phyloP scores from a whole-genome alignment of 1,140 invertebrate species.

The Scaptomyza hsui region DNA sequence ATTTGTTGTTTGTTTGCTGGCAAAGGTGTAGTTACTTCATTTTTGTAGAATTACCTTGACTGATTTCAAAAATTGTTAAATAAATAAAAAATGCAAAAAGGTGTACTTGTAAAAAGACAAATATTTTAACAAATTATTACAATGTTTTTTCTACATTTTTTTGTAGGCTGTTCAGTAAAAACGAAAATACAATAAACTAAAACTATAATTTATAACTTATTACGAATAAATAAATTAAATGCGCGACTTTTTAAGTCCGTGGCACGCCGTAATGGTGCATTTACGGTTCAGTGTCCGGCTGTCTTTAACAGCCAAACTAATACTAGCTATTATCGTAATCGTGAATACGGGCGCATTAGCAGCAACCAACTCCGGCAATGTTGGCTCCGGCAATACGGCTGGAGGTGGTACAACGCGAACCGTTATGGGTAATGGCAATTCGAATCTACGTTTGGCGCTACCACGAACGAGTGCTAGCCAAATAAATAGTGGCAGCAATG shows the following conservation, averaged over 20 bases:
- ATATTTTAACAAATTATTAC: not conserved
- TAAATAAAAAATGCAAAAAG: not conserved
- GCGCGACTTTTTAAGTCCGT: slow-evolving; percentile 13
- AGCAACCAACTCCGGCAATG: slow-evolving; percentile 31
- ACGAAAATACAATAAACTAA: not conserved
- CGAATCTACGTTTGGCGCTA: slow-evolving; percentile 54
- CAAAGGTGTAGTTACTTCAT: slow-evolving; percentile 3
- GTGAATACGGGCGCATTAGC: slow-evolving; percentile 30
- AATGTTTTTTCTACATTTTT: not conserved
- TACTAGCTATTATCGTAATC: slow-evolving; percentile 34
- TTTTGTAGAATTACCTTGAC: not conserved
- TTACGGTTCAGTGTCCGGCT: slow-evolving; percentile 35
- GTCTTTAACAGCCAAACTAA: slow-evolving; percentile 5
- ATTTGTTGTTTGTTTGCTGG: not conserved
- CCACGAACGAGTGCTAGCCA: slow-evolving; percentile 72
- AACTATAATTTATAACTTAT: too few species aligned
- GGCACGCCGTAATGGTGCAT: slow-evolving; percentile 42
- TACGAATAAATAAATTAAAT: slow-evolving; percentile 6
- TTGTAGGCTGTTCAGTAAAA: not conserved
- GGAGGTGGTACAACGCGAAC: slow-evolving; percentile 24
- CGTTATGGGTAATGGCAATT: slow-evolving; percentile 49
- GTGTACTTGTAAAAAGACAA: not conserved
- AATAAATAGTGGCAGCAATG: slow-evolving; percentile 72
- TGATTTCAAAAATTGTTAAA: not conserved
- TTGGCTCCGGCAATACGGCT: not conserved